phyloP scores from a whole-genome alignment of 2,888 invertebrate species.

The Papilio gigon region DNA sequence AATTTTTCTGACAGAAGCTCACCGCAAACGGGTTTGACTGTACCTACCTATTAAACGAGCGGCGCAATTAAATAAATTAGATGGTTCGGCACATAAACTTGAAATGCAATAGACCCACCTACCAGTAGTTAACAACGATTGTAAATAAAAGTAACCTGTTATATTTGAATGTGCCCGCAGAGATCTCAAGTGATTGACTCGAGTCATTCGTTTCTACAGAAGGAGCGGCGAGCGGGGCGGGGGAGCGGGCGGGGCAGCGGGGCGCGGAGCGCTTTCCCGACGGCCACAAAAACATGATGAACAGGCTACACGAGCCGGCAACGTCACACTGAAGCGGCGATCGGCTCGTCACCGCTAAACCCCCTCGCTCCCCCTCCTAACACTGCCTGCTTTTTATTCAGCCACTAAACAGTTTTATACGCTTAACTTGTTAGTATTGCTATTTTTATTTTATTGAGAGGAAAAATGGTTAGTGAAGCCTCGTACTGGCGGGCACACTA shows the following conservation, averaged over 20 bases:
- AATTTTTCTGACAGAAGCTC: too few species aligned
- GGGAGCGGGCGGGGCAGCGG: neutral
- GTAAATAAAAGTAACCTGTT: too few species aligned
- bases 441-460: too few species aligned
- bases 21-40: too few species aligned
- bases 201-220: neutral
- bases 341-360: slow-evolving; percentile 12
- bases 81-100: too few species aligned
- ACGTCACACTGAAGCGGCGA: neutral
- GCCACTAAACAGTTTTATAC: neutral
- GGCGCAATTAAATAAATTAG: too few species aligned
- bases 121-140: too few species aligned
- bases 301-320: slow-evolving; percentile 26
- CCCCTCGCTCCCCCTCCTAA: neutral
- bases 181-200: neutral
- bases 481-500: too few species aligned
- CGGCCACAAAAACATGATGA: slow-evolving; percentile 27
- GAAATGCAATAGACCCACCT: too few species aligned
- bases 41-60: too few species aligned
- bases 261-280: slow-evolving; percentile 8
- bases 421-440: neutral
- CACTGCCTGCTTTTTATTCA: neutral
- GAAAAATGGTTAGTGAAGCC: too few species aligned
- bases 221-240: neutral
- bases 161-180: too few species aligned